These are phyloP conservation scores for Atta cephalotes DNA, from an alignment of 1,140 invertebrate species.

Conservation along the genomic window DNA sequence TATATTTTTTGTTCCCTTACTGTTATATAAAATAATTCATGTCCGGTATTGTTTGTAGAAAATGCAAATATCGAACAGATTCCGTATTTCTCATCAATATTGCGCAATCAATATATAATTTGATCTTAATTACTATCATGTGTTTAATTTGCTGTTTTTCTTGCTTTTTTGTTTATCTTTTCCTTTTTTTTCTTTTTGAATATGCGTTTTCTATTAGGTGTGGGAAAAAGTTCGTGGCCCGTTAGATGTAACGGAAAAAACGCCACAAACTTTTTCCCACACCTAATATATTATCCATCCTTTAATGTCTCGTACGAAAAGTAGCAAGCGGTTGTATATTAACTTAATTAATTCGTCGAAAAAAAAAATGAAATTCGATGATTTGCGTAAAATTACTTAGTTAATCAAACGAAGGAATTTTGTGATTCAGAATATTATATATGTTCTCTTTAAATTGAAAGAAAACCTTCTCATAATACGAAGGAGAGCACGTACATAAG, in stretches of 20 bases:
- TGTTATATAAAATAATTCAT: not conserved
- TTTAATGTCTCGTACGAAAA: constrained; percentile 28
- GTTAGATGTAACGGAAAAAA: too few species aligned
- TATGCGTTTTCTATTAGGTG: not conserved
- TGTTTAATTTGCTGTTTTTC: constrained; percentile 45
- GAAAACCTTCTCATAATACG: constrained; percentile 38
- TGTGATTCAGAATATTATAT: not conserved
- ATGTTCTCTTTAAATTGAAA: not conserved
- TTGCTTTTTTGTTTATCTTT: not conserved
- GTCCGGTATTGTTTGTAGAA: not conserved
- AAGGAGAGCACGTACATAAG: constrained; percentile 49
- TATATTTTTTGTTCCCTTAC: not conserved
- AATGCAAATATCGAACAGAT: constrained; percentile 54
- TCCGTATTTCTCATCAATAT: constrained; percentile 69
- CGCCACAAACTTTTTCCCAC: too few species aligned
- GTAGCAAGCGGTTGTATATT: not conserved
- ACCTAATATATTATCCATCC: not conserved
- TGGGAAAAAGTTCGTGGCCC: too few species aligned
- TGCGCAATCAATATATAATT: constrained; percentile 57
- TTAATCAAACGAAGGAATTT: constrained; percentile 1
- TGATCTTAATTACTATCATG: constrained; percentile 41
- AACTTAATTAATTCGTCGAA: constrained; percentile 32
- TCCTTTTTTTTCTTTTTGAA: constrained; percentile 23
- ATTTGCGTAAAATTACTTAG: constrained; percentile 14
- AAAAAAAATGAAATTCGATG: constrained; percentile 14